phyloP scores from a whole-genome alignment of 2,113 vertebrate species.

The Chloroceryle aenea region DNA sequence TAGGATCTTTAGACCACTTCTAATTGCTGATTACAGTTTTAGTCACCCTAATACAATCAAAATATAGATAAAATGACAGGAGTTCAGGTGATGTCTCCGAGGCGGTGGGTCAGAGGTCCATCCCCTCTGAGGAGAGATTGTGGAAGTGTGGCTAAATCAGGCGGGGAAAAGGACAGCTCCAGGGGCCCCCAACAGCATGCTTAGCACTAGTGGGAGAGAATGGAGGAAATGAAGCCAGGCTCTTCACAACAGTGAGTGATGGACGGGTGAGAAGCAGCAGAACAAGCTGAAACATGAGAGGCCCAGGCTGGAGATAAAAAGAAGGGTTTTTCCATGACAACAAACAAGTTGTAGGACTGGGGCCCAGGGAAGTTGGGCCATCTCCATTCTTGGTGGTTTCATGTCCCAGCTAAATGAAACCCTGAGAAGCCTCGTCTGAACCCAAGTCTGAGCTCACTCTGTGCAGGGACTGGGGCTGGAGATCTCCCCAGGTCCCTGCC shows the following conservation, averaged over 20 bases:
- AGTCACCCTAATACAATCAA: not conserved
- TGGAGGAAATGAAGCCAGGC: fast-evolving
- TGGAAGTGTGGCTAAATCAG: fast-evolving
- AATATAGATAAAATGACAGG: not conserved
- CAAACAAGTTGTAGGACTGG: fast-evolving
- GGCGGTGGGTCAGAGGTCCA: not conserved
- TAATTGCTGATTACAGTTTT: not conserved
- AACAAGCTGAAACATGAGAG: not conserved
- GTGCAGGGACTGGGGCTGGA: not conserved
- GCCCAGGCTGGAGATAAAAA: not conserved
- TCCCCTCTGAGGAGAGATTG: not conserved
- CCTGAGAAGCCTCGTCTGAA: not conserved
- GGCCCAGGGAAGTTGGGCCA: fast-evolving
- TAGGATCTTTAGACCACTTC: not conserved
- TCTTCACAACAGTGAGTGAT: not conserved
- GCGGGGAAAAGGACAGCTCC: fast-evolving
- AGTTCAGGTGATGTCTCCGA: not conserved
- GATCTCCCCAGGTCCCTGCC: not conserved
- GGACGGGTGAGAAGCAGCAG: fast-evolving
- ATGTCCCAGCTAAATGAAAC: fast-evolving
- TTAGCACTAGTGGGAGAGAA: not conserved
- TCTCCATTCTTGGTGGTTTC: fast-evolving
- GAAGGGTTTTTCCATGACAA: not conserved
- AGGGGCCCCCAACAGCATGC: fast-evolving
- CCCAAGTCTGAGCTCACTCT: not conserved